Evolutionary conservation across 2,888 invertebrate species (phyloP), one percentile per base, ranked within the genome.

Genomic region (Stegophylla sp.): DNA sequence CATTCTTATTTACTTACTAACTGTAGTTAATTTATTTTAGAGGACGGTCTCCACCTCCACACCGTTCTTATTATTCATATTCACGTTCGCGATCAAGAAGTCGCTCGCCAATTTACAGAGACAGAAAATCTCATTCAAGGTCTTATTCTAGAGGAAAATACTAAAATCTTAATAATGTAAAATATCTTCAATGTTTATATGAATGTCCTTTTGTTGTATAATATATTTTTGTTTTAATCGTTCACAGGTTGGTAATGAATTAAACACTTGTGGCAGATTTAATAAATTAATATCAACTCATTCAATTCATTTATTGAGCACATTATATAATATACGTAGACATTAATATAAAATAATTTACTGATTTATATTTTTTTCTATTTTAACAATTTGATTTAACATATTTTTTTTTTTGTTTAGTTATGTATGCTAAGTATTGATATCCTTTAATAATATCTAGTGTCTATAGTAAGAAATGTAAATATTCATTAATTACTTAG

Each of bases 21-120:
- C n/a, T 61, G 7, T 59, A 48, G 17, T 48, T 41, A 48, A 17
- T 51, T 15, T 0, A n/a, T 81, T 74, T 45, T 74, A 82, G 82
- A 28, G 59, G 75, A 53, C 56, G 82, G 48, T 69, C 79, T 28
- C 63, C 82, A 51, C 82, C 79, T 45, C 63, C 82, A 41, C 56
- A 64, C 0, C 51, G 74, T 15, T 43, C 63, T 26, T 53, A 82
- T 67, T 76, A 66, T 63, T 74, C 63, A 20, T 66, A 72, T 67
- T 82, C 82, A 26, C 77, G 72, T 23, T 82, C 82, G 48, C 48
- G 28, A 26, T 82, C 82, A 28, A 77, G 82, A 13, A 82, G 82
- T 74, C 79, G 56, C 17, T 69, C 63, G 34, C 74, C 77, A 20
- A 28, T 59, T 61, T 69, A 77, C 45, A 77, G 69, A 59, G 15